phyloP scores from a whole-genome alignment of 2,888 invertebrate species.

The Drosophila meridionalis region DNA sequence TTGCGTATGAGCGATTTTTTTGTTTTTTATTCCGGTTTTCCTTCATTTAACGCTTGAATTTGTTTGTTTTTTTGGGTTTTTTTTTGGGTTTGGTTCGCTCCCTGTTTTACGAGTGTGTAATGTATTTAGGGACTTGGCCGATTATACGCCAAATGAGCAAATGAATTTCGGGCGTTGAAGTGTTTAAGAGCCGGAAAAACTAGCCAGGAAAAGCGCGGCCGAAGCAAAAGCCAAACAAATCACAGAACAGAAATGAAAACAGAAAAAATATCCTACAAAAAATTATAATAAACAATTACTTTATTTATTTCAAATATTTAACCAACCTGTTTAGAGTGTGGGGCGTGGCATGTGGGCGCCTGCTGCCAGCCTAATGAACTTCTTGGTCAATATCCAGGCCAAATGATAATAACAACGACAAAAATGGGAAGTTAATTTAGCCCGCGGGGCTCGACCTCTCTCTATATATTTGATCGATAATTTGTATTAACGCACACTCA shows the following conservation, averaged over 20 bases:
- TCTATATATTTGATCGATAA: slow-evolving; percentile 75
- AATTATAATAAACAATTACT: slow-evolving; percentile 4
- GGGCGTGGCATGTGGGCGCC: slow-evolving; percentile 12
- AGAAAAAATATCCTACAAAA: neutral
- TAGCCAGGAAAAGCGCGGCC: slow-evolving; percentile 20
- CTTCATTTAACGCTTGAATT: slow-evolving; percentile 23
- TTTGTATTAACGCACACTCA: slow-evolving; percentile 44
- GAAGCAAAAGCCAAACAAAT: slow-evolving; percentile 33
- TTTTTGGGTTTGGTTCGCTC: neutral
- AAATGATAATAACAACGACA: slow-evolving; percentile 21
- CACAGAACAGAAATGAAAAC: slow-evolving; percentile 26
- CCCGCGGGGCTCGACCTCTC: slow-evolving; percentile 29
- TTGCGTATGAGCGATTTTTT: slow-evolving; percentile 71
- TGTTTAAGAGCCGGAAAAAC: slow-evolving; percentile 29
- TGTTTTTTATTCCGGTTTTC: slow-evolving; percentile 1
- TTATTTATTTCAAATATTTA: slow-evolving; percentile 36
- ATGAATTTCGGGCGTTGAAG: slow-evolving; percentile 54
- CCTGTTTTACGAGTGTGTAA: slow-evolving; percentile 42
- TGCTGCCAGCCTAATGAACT: slow-evolving; percentile 36
- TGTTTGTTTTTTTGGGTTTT: neutral
- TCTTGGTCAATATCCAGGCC: slow-evolving; percentile 66
- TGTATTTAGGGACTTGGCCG: slow-evolving; percentile 26
- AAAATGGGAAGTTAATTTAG: slow-evolving; percentile 49
- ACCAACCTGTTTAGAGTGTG: slow-evolving; percentile 20
- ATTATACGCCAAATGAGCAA: slow-evolving; percentile 57